Evolutionary conservation across 2,888 invertebrate species (phyloP), one percentile per base, ranked within the genome.

Genomic region (Apamea monoglypha): DNA sequence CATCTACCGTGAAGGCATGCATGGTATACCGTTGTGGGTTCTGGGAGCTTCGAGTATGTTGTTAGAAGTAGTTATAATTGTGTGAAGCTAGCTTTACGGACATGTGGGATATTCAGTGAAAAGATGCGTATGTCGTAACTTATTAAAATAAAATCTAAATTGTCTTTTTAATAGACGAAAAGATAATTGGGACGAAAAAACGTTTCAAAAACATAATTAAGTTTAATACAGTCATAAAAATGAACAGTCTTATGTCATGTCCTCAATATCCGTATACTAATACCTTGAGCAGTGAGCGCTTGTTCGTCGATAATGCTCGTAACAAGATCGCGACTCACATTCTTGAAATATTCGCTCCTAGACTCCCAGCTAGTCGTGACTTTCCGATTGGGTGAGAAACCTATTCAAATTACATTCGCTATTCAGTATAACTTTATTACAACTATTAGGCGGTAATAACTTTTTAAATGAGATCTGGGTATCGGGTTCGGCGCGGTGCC

Each of bases 381-480:
- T 64, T 78, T 73, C 68, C 74, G 56, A 80, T 83, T 69, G 70
- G 53, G 63, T 64, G 68, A 63, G 81, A 68, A 76, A 69, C 69
- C 81, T 80, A 82, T 81, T 85, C 81, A 74, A 84, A 86, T 85
- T 76, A 80, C 74, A 77, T 82, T 86, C 44, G 78, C 68, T 75
- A 76, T 82, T 78, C 69, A 70, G 72, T 81, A 73, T 84, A 84
- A 84, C 66, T 86, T 88, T 84, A 88, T 83, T 81, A 82, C 80
- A 78, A 81, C 86, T 80, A 75, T 79, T 79, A 83, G 36, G 66
- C 10, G 66, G 77, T 84, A 78, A 78, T 86, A 84, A 76, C 76
- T 77, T 80, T 81, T 88, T 80, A 73, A 78, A 84, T 83, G 83
- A 74, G 82, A 78, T 78, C 66, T 67, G 76, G 68, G 63, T 61